Base-by-base conservation (phyloP, 1,140 invertebrate genomes). In the Mya arenaria region DNA sequence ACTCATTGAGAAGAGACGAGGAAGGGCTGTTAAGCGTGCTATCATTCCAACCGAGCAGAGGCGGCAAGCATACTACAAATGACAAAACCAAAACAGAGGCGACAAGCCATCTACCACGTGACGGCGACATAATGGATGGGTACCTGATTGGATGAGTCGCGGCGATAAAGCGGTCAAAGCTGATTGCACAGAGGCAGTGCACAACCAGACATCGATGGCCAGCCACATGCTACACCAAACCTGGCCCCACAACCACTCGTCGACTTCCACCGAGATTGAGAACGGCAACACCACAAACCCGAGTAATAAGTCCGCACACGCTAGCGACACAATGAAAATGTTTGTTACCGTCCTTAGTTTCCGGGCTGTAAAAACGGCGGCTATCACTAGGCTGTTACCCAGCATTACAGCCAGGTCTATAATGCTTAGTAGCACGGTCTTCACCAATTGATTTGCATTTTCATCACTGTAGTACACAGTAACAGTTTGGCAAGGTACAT, bases 11-110 rank as follows among this genome's bases (percentile, higher is more conserved):
- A n/a, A n/a, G n/a, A n/a, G n/a, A n/a, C n/a, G n/a, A 52, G 48
- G 48, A 17, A 52, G 48, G 25, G 17, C 30, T 62, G 25, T 28
- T 32, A 41, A 32, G 58, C 44, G 5, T 72, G 72, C 48, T 52
- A 52, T 87, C 89, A 97, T 88, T 97, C 98, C 98, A 99, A 0
- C 98, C 98, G 30, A 99, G 94, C n/a, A 99, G 94, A 10, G 98
- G 98, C 5, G 98, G 98, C 87, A 99, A 97, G 91, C 97, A 99
- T 73, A 99, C 98, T n/a, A 99, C 94, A n/a, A 96, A 97, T 0
- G 97, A 98, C 88, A 99, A 94, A 19, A 98, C 94, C 98, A 98
- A 99, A 23, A 99, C 98, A 15, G 96, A 95, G 0, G 96, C 95
- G 83, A 99, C 99, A 97, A 99, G 98, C 39, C 98, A 93, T 2